These are phyloP conservation scores for Dissostichus mawsoni DNA, from an alignment of 2,113 vertebrate genomes.

Conservation along the genomic window DNA sequence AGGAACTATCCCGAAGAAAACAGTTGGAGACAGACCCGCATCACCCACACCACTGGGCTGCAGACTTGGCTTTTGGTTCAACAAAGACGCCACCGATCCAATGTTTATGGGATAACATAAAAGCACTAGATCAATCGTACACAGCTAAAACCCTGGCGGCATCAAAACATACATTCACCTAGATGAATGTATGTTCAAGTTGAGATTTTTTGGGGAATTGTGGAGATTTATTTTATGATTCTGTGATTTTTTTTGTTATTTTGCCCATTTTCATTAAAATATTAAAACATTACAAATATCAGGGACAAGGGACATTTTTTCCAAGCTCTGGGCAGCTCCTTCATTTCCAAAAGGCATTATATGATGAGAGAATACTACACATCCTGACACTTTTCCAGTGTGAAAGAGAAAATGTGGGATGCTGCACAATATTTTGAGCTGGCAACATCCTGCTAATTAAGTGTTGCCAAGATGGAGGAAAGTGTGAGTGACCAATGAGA, in stretches of 20 bases:
- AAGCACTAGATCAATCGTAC: conserved; percentile 43
- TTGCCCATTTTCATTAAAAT: neutral
- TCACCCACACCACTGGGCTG: conserved; percentile 18
- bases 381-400: neutral
- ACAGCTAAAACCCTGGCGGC: neutral
- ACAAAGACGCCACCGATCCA: conserved; percentile 28
- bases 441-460: neutral
- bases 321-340: neutral
- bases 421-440: neutral
- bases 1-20: neutral
- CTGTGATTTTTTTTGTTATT: neutral
- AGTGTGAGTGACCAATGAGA: neutral
- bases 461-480: neutral
- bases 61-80: conserved; percentile 41
- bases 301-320: neutral
- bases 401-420: neutral
- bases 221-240: too few relatives aligned
- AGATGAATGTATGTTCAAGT: too few relatives aligned
- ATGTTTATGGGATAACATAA: conserved; percentile 57
- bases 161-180: neutral
- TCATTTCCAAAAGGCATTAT: neutral
- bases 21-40: conserved; percentile 34
- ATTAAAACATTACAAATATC: neutral
- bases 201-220: too few relatives aligned
- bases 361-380: neutral